A percentile compares a stretch with the other conserved stretches of the same genome.
phyloP scores from a whole-genome alignment of 1,140 invertebrate species.

The Coenobita brevimanus region DNA sequence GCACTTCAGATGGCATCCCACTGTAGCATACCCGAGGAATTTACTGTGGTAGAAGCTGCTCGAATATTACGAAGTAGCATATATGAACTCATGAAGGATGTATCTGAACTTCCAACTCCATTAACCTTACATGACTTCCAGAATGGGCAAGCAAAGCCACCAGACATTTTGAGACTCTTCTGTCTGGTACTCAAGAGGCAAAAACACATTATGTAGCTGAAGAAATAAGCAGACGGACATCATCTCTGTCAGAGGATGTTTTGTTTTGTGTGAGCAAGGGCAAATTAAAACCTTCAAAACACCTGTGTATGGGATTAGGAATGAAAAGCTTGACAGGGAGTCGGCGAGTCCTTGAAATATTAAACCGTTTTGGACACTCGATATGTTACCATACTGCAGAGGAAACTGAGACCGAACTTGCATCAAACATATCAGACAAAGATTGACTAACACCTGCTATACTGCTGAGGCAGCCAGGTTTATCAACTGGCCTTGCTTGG shows the following conservation, averaged over 20 bases:
- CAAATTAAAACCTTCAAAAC: constrained; percentile 18
- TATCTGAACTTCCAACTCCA: background rate
- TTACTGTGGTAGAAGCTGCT: constrained; percentile 28
- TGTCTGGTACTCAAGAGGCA: background rate
- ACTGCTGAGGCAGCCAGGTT: background rate
- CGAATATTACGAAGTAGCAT: no score
- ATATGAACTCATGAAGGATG: constrained; percentile 7
- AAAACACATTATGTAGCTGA: background rate
- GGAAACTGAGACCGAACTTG: background rate
- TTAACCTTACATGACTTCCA: background rate
- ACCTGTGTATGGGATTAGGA: constrained; percentile 5
- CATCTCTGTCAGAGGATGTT: no score
- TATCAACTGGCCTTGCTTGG: background rate
- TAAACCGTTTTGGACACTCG: constrained; percentile 1
- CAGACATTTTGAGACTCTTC: background rate
- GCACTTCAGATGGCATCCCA: no score
- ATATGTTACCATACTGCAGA: constrained; percentile 2
- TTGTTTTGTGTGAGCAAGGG: constrained; percentile 8
- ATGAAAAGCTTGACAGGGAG: background rate
- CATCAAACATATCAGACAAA: background rate
- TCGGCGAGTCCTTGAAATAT: no score
- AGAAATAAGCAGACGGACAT: constrained; percentile 7
- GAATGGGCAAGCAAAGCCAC: constrained; percentile 9
- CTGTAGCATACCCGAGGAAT: background rate
- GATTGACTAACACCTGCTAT: background rate